These are phyloP conservation scores for Macrostomum lignano DNA, from an alignment of 1,140 invertebrate genomes.

Conservation along the genomic window DNA sequence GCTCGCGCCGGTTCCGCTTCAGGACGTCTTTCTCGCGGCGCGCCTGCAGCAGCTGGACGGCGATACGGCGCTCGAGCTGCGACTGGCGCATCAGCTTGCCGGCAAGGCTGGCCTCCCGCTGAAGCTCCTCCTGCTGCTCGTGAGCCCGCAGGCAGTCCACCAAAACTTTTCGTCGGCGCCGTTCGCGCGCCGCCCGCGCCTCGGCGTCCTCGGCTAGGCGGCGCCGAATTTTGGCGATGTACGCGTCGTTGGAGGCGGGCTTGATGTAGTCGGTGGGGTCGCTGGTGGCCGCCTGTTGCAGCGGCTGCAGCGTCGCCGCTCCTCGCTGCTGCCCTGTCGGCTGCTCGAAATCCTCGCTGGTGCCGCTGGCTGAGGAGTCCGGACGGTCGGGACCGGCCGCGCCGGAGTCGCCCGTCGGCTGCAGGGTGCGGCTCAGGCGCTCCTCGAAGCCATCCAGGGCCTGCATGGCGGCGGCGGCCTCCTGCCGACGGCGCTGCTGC, in stretches of 20 bases:
- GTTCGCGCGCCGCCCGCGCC: constrained; percentile 22
- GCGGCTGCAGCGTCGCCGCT: too few relatives aligned
- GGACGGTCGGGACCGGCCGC: too few relatives aligned
- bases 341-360: too few relatives aligned
- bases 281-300: too few relatives aligned
- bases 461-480: too few relatives aligned
- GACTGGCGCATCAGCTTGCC: constrained; percentile 25
- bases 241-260: constrained; percentile 19
- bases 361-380: too few relatives aligned
- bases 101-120: constrained; percentile 23
- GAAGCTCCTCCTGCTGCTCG: constrained; percentile 20
- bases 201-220: constrained; percentile 20
- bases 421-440: too few relatives aligned
- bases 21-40: constrained; percentile 27
- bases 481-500: constrained; percentile 10
- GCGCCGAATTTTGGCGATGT: constrained; percentile 22
- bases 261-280: constrained; percentile 11
- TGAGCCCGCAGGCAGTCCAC: constrained; percentile 24
- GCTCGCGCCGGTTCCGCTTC: constrained; percentile 16
- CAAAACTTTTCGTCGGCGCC: constrained; percentile 25
- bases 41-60: constrained; percentile 24
- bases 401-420: too few relatives aligned
- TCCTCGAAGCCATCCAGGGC: too few relatives aligned
- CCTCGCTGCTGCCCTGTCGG: too few relatives aligned
- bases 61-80: constrained; percentile 24